A percentile compares a stretch with the other conserved stretches of the same genome.
Conservation (phyloP, 2,113 vertebrate species). For the Pterocles gutturalis region DNA sequence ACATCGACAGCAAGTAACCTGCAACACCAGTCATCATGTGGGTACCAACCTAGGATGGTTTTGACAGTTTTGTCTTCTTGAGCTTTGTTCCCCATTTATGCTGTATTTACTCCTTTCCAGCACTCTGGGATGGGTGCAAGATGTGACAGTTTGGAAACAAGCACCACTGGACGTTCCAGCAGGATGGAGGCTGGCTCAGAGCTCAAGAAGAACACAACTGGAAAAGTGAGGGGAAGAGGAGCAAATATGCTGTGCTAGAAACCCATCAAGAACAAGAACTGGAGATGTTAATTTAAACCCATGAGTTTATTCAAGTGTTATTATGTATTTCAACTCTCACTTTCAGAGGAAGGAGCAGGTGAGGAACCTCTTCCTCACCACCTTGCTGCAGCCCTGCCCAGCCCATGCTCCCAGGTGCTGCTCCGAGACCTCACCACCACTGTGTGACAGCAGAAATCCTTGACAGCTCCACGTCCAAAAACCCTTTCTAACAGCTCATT, state of each 20-base stretch:
- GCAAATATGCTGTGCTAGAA: background rate
- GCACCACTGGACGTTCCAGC: background rate
- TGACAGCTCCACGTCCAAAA: background rate
- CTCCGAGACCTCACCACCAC: background rate
- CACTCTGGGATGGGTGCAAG: background rate
- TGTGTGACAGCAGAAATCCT: background rate
- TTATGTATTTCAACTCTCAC: background rate
- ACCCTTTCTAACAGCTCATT: background rate
- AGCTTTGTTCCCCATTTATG: background rate
- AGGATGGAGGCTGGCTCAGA: background rate
- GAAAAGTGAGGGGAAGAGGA: background rate
- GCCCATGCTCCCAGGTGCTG: background rate
- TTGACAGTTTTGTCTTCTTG: background rate
- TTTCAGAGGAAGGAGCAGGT: background rate
- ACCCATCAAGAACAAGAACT: background rate
- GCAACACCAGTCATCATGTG: fast-evolving
- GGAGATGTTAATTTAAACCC: background rate
- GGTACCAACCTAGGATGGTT: background rate
- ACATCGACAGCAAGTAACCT: background rate
- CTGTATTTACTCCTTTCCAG: background rate
- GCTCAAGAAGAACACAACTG: background rate
- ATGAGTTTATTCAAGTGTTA: background rate
- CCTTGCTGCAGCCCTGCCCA: background rate
- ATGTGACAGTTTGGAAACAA: background rate
- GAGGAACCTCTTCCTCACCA: background rate